phyloP scores from a whole-genome alignment of 2,797 vertebrate species.

The Threskiornis aethiopicus region DNA sequence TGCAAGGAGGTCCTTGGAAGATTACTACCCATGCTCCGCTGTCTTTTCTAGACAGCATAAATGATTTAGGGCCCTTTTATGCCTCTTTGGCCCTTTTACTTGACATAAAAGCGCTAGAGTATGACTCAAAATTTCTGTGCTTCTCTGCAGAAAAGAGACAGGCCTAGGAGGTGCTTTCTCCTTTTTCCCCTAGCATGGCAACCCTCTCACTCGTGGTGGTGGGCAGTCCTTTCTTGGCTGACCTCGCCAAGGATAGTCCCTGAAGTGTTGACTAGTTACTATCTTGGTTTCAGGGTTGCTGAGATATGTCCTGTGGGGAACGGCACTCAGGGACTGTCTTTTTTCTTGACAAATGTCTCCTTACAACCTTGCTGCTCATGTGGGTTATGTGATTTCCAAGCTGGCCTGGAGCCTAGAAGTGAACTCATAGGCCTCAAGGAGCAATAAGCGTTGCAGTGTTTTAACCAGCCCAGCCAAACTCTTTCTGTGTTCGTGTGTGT shows the following conservation, averaged over 20 bases:
- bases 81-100: not conserved
- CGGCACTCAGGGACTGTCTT: not conserved
- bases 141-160: not conserved
- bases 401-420: conserved; percentile 56
- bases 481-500: not conserved
- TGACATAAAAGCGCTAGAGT: not conserved
- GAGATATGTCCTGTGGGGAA: not conserved
- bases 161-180: not conserved
- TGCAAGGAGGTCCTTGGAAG: not conserved
- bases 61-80: not conserved
- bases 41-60: not conserved
- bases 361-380: conserved; percentile 20
- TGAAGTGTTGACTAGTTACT: not conserved
- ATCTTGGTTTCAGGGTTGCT: not conserved
- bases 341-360: conserved; percentile 15
- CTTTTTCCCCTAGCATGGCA: not conserved
- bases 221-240: not conserved
- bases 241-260: not conserved
- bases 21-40: rapidly evolving
- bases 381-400: conserved; percentile 46
- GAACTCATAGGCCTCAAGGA: conserved; percentile 59
- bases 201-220: not conserved
- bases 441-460: conserved; percentile 30
- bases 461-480: conserved; percentile 15
- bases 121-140: not conserved